Evolutionary conservation across 2,888 invertebrate species (phyloP), one percentile per base, ranked within the genome.

Genomic region (Mayetiola destructor): DNA sequence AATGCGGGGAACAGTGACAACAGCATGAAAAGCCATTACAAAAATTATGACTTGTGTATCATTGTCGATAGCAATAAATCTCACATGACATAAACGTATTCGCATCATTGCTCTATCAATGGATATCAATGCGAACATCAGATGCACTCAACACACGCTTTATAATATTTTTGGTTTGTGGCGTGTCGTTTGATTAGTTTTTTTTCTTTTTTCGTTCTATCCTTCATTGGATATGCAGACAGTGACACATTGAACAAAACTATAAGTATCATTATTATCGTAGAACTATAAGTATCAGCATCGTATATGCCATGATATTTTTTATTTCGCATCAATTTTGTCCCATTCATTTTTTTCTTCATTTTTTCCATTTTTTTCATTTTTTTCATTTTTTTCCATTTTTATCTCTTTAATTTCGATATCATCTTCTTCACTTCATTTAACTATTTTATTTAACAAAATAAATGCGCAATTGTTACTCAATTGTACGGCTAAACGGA

Each of bases 31-130:
- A 40, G 23, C 27, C 48, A 48, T 48, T 48, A 48, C 48, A 9
- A 48, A 48, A 48, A 48, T 48, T 48, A 48, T 48, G 48, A 48
- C 48, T 48, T 48, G 6, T 48, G 48, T 48, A n/a, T 48, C 48
- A 48, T 48, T 48, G 48, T 48, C 27, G n/a, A 27, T 27, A 48
- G 27, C 27, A 48, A 48, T 48, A 48, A 27, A 48, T 48, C 48
- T 23, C 48, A 48, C 27, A 23, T 48, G 48, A 48, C 48, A 48
- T 16, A 27, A 48, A 48, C 48, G 27, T n/a, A 48, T 27, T 48
- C 48, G 27, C 27, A 48, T 48, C 48, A n/a, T 32, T 32, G 23
- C 48, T 48, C 27, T 48, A 48, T 48, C 48, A 48, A 48, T 48
- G 48, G 48, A 48, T 48, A 48, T 48, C 48, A 48, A 48, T 48